phyloP scores from a whole-genome alignment of 2,888 invertebrate genomes.

The Habrosyne pyritoides region DNA sequence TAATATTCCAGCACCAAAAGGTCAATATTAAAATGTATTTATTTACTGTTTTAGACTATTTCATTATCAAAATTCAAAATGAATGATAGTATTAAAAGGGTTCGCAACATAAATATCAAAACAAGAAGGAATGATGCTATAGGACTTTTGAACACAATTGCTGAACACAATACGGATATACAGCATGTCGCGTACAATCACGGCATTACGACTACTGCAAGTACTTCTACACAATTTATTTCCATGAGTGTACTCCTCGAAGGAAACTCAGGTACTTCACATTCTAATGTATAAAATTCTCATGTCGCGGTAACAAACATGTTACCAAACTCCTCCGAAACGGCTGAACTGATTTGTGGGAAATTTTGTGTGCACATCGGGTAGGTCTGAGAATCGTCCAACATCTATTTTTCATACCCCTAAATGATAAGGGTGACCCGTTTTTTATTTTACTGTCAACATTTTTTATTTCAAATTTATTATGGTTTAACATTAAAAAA shows the following conservation, averaged over 20 bases:
- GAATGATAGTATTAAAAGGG: conserved; percentile 49
- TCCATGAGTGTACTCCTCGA: conserved; percentile 81
- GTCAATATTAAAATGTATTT: background rate
- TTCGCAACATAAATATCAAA: conserved; percentile 55
- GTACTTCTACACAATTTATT: conserved; percentile 81
- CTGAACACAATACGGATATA: conserved; percentile 35
- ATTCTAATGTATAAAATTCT: too few relatives aligned
- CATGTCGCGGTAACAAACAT: too few relatives aligned
- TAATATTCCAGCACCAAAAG: background rate
- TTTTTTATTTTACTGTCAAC: too few relatives aligned
- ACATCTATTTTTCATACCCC: too few relatives aligned
- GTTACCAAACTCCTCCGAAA: too few relatives aligned
- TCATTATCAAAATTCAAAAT: conserved; percentile 49
- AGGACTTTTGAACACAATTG: conserved; percentile 59
- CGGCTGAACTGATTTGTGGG: too few relatives aligned
- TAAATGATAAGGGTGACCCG: too few relatives aligned
- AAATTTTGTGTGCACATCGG: too few relatives aligned
- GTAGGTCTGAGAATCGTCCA: too few relatives aligned
- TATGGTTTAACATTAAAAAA: too few relatives aligned
- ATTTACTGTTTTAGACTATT: conserved; percentile 46
- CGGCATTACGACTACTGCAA: conserved; percentile 67
- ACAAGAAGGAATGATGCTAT: conserved; percentile 37
- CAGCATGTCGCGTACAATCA: conserved; percentile 62
- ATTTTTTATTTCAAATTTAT: too few relatives aligned
- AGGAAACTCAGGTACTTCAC: conserved; percentile 64